A percentile compares a stretch with the other conserved stretches of the same genome.
Evolutionary conservation across 2,797 vertebrate species (phyloP).

Genomic region (Crenuchus spilurus): DNA sequence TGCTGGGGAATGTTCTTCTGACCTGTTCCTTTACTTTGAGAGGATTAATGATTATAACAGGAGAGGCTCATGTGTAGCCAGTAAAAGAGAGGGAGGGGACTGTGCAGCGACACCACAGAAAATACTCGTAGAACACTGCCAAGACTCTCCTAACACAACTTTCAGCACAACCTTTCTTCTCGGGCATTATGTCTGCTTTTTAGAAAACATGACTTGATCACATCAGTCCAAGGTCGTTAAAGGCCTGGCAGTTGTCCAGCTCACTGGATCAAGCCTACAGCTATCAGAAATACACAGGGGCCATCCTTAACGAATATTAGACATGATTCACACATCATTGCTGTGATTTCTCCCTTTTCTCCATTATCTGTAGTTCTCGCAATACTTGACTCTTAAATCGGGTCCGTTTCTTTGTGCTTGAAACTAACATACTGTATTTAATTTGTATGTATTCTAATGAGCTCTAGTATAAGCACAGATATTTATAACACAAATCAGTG

Average conservation of each 20-base stretch:
- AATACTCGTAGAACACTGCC: background rate
- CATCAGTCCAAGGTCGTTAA: background rate
- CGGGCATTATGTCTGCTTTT: background rate
- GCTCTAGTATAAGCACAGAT: too few species aligned
- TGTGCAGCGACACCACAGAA: background rate
- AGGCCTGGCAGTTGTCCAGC: conserved; percentile 10
- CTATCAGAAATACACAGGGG: background rate
- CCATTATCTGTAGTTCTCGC: too few species aligned
- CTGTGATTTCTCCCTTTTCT: too few species aligned
- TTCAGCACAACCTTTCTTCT: background rate
- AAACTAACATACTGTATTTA: too few species aligned
- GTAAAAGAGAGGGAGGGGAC: background rate
- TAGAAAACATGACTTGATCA: background rate
- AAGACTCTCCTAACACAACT: background rate
- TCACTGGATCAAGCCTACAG: background rate
- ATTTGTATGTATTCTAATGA: too few species aligned
- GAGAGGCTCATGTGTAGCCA: conserved; percentile 35
- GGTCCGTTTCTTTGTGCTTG: too few species aligned
- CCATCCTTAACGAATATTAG: conserved; percentile 21
- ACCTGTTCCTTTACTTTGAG: conserved; percentile 36
- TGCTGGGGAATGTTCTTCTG: conserved; percentile 62
- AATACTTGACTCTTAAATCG: too few species aligned
- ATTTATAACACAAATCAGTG: too few species aligned
- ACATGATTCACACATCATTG: too few species aligned
- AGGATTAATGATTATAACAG: conserved; percentile 61